Percentiles rank a stretch among this genome's conserved stretches.
phyloP scores from a whole-genome alignment of 2,113 vertebrate genomes.

The Sinocyclocheilus anshuiensis region DNA sequence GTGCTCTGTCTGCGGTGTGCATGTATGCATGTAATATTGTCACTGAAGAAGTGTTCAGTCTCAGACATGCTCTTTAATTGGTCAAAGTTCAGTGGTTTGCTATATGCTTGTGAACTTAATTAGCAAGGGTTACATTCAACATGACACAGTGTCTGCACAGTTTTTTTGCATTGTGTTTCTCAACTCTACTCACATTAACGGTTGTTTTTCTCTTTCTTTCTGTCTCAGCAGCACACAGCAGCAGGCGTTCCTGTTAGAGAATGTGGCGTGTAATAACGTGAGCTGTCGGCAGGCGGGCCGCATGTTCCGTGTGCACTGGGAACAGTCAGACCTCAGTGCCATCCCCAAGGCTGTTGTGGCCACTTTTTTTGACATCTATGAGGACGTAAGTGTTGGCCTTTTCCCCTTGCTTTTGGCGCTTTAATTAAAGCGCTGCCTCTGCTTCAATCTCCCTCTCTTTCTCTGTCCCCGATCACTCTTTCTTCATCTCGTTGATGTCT shows the following conservation, averaged over 20 bases:
- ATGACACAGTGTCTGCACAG: not conserved
- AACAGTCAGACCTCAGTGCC: slow-evolving; percentile 85
- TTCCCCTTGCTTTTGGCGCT: not conserved
- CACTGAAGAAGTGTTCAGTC: slow-evolving; percentile 4
- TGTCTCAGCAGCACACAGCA: slow-evolving; percentile 79
- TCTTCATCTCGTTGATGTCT: slow-evolving; percentile 48
- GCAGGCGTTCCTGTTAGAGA: slow-evolving; percentile 93
- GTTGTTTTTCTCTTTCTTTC: slow-evolving; percentile 55
- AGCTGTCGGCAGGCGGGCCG: slow-evolving; percentile 78
- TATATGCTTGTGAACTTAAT: slow-evolving; percentile 13
- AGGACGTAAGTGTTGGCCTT: slow-evolving; percentile 86
- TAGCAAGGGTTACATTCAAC: slow-evolving; percentile 35
- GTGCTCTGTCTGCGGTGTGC: not conserved
- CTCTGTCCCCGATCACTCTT: slow-evolving; percentile 27
- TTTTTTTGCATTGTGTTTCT: slow-evolving; percentile 24
- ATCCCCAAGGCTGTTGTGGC: slow-evolving; percentile 85
- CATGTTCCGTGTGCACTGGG: slow-evolving; percentile 92
- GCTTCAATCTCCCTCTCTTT: slow-evolving; percentile 15
- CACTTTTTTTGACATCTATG: slow-evolving; percentile 97
- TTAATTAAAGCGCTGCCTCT: slow-evolving; percentile 6
- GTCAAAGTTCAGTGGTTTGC: slow-evolving; percentile 23
- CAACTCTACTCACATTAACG: slow-evolving; percentile 29
- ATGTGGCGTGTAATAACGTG: slow-evolving; percentile 81
- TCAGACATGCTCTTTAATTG: slow-evolving; percentile 31
- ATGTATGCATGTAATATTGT: not conserved